Evolutionary conservation across 2,888 invertebrate genomes (phyloP).

Genomic region (Steromphala cineraria): DNA sequence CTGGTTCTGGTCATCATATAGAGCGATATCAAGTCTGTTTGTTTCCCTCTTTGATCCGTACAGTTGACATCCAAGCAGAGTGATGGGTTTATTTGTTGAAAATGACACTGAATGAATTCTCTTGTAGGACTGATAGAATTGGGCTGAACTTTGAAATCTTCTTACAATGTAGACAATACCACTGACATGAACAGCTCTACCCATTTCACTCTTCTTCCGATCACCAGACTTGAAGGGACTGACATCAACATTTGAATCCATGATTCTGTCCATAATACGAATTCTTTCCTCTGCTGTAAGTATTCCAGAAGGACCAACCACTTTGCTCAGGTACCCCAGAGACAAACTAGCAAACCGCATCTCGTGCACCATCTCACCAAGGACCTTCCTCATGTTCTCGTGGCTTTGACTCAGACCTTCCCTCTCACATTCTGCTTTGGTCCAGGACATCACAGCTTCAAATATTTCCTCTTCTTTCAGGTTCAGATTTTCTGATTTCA

Average conservation of each 20-base stretch:
- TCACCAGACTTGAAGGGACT: background rate
- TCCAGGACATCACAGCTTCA: background rate
- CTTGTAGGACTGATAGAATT: too few species aligned
- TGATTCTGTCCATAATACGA: background rate
- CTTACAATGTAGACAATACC: background rate
- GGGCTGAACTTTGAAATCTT: background rate
- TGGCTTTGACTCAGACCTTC: background rate
- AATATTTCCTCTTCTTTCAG: background rate
- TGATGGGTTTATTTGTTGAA: background rate
- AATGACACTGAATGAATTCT: background rate
- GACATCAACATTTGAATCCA: background rate
- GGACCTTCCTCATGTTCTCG: background rate
- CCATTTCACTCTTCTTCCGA: background rate
- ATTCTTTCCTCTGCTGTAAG: background rate
- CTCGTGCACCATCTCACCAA: background rate
- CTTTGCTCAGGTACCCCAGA: background rate
- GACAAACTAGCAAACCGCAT: background rate
- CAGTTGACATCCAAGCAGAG: background rate
- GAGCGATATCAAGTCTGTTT: too few species aligned
- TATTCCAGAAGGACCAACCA: background rate
- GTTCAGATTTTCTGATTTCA: background rate
- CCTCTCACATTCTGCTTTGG: background rate
- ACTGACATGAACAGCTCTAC: too few species aligned
- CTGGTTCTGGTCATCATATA: background rate
- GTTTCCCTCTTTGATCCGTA: background rate